Base-by-base conservation (phyloP, 2,888 invertebrate species). In the Microplitis deprimator region DNA sequence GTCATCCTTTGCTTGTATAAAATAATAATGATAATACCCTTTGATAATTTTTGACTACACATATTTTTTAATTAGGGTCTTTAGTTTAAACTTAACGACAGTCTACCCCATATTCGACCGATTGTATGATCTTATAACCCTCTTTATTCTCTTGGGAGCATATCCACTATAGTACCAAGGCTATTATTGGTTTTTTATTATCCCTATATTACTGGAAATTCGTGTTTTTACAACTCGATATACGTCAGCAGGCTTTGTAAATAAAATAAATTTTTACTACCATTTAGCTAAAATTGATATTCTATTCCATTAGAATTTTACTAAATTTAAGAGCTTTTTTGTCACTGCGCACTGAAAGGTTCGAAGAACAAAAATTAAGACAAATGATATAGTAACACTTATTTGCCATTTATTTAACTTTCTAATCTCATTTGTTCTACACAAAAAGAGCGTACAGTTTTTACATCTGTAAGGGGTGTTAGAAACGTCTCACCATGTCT, bases 371-470 rank as follows among this genome's bases (percentile, higher is more conserved):
- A 29, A 39, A 78, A 78, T 73, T 68, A 29, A 75, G 75, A 78
- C 65, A 75, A 75, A 76, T 17, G 70, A 64, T 72, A 62, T 64
- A n/a, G 65, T 5, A 40, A 62, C 6, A 41, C 65, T 73, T 78
- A 75, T 77, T 71, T 76, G 71, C 75, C 71, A 79, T 80, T 78
- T 74, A 75, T 80, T 81, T 59, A 71, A 79, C 75, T 78, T 79
- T 79, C 71, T 76, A 79, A 80, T 80, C 79, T 82, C 76, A 81
- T 82, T 82, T 79, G 72, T 79, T 82, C 81, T 74, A 13, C 8
- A 50, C 16, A 61, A 74, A 62, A 65, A 38, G 65, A 62, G 77
- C 67, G 62, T 79, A 82, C 79, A 74, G 67, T 79, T 80, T 77
- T 65, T n/a, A 20, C n/a, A 7, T 29, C 39, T 2, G 50, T 50